Percentiles rank a stretch among this genome's conserved stretches.
Evolutionary conservation across 2,113 vertebrate genomes (phyloP).

Genomic region (Nansenia antarctica): DNA sequence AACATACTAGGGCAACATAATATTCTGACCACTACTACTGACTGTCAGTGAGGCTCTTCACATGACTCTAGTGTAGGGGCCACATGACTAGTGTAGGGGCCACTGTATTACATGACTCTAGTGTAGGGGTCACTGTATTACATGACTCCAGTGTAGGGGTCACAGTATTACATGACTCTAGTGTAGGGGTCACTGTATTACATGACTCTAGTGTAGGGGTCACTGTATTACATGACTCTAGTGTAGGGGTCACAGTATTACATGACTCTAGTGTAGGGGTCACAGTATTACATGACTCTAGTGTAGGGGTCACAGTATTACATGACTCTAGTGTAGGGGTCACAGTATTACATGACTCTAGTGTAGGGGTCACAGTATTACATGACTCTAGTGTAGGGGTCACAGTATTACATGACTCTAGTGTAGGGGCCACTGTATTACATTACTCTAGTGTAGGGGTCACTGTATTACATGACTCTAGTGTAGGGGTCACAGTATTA

Average conservation of each 20-base stretch:
- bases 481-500: too few species aligned
- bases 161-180: neutral
- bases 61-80: conserved; percentile 10
- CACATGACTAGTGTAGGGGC: too few species aligned
- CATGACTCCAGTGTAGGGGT: neutral
- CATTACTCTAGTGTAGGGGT: conserved; percentile 1
- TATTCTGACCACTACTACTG: neutral
- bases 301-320: too few species aligned
- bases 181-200: too few species aligned
- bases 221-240: neutral
- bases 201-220: conserved; percentile 1
- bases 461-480: neutral
- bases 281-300: neutral
- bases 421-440: too few species aligned
- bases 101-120: neutral
- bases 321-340: conserved; percentile 1
- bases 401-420: neutral
- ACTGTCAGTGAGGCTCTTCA: neutral
- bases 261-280: conserved; percentile 1
- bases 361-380: too few species aligned
- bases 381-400: conserved; percentile 1
- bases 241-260: too few species aligned
- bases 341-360: neutral
- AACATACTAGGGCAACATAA: neutral
- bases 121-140: neutral